Base-by-base conservation (phyloP, 2,888 invertebrate genomes). In the Labia minor region DNA sequence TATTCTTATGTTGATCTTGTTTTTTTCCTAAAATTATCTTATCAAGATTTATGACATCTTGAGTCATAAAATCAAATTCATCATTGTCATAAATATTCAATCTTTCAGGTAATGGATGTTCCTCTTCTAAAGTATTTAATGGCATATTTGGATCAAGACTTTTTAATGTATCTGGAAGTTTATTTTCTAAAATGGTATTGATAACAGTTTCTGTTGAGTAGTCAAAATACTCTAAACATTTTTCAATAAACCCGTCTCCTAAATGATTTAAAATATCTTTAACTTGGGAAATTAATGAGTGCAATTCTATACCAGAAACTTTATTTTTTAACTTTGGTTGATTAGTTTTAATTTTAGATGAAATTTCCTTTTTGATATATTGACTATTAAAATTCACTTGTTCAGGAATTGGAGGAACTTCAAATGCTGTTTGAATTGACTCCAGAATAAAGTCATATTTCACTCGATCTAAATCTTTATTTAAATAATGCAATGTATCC, bases 231-330 rank as follows among this genome's bases (percentile, higher is more conserved):
- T 88, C 82, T 66, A 95, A 79, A 72, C 93, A 88, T 74, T 84
- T 83, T 77, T 82, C 77, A 65, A 86, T 80, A 72, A 85, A 86
- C 33, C 83, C 91, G 73, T 89, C 89, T 0, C 93, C 92, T 64
- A 93, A 80, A 77, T 93, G 85, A 1, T 91, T 90, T 62, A 96
- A 79, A 67, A 95, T 77, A 74, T 90, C 90, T 72, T 85, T 86
- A 0, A 90, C 86, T 78, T 84, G 83, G 20, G 81, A 80, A 20
- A 88, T 83, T 61, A 85, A 77, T 74, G 75, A 79, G 72, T 69
- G 81, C 71, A 74, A 77, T 70, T 78, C 77, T 1, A 78, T 73
- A 19, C 78, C 78, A 14, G 63, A 66, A 19, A 70, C 65, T 14
- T 19, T 33, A 16, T 67, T 67, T 37, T 68, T 66, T 37, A 62